Evolutionary conservation across 2,113 vertebrate species (phyloP), one percentile per base, ranked within the genome.

Genomic region (Dolichallabes microphthalmus): DNA sequence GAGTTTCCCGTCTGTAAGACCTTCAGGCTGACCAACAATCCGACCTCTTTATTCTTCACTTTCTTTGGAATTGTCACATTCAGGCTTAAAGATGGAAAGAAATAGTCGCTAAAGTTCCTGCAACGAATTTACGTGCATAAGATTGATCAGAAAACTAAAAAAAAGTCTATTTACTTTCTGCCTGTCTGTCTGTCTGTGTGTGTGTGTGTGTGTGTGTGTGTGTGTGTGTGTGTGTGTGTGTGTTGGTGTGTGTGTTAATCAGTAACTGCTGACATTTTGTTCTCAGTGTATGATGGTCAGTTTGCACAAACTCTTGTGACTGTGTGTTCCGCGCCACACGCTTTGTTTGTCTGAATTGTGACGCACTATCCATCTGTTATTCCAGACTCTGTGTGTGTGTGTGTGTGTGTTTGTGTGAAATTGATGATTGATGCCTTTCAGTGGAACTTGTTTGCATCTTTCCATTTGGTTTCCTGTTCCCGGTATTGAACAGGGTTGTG

Each of bases 211-310:
- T 68, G 27, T 32, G 5, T 80, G 81, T 50, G 19, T 39, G 64
- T 52, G 3, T n/a, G 27, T 83, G 30, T 73, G 82, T 83, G 61
- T 82, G 61, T 68, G 45, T 68, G 27, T 32, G 5, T 80, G 81
- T 50, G 19, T 39, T n/a, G n/a, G 64, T 52, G 3, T n/a, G 27
- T 83, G 30, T 73, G 82, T 83, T 83, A 83, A 83, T 58, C 53
- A 82, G 50, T 83, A 60, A 60, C 19, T 11, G 20, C 14, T 58
- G 30, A 53, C 22, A 20, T 22, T 60, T 53, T 1, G 9, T 0
- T 39, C 19, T 6, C 52, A 9, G 22, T 63, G 58, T 80, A 15
- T 45, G 78, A 80, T 52, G 71, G 39, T 45, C 32, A 63, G 39
- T 80, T 80, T 80, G 27, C 25, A 52, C 22, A 9, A 60, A 81